Conservation (phyloP, 2,797 vertebrate species). For the Agapornis canus region DNA sequence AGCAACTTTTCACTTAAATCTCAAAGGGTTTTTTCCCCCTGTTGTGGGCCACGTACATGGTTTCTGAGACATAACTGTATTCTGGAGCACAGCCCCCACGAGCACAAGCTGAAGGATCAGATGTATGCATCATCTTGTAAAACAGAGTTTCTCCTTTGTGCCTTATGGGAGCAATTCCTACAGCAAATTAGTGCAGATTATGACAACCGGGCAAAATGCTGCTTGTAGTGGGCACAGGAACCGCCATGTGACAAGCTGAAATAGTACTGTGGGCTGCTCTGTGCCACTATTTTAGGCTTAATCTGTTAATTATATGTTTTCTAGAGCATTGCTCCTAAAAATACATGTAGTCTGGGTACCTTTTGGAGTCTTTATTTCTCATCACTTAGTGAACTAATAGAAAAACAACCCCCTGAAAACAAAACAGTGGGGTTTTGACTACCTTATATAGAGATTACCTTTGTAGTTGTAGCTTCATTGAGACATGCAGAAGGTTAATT, state of each 20-base stretch:
- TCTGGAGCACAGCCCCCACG: not conserved
- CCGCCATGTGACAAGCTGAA: not conserved
- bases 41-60: not conserved
- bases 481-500: not conserved
- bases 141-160: not conserved
- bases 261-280: not conserved
- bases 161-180: not conserved
- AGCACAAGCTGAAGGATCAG: not conserved
- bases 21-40: not conserved
- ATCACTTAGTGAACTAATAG: not conserved
- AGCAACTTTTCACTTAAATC: not conserved
- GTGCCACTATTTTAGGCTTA: not conserved
- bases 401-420: not conserved
- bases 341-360: not conserved
- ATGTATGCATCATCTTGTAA: not conserved
- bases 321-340: slow-evolving; percentile 9
- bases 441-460: not conserved
- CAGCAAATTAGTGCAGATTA: not conserved
- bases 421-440: not conserved
- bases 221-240: not conserved
- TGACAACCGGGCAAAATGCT: not conserved
- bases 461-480: not conserved
- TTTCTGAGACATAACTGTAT: not conserved
- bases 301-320: slow-evolving; percentile 4
- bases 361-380: not conserved